Conservation (phyloP, 2,797 vertebrate genomes). For the Lemur catta region DNA sequence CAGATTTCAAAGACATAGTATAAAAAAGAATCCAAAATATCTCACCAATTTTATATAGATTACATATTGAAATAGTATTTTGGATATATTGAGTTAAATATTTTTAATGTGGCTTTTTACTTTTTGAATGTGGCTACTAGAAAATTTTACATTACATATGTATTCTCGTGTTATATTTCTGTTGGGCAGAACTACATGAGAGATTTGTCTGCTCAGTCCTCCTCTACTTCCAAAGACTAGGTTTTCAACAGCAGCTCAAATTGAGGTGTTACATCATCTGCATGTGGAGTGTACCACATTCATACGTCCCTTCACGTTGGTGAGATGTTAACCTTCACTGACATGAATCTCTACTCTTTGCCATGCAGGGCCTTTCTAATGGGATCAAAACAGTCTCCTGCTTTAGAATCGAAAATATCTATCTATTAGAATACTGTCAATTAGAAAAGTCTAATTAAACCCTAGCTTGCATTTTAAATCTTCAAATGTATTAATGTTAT, state of each 20-base stretch:
- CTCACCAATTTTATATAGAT: constrained; percentile 1
- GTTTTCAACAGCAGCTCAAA: not conserved
- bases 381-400: not conserved
- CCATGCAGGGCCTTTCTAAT: not conserved
- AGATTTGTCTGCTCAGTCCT: not conserved
- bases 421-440: not conserved
- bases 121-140: constrained; percentile 19
- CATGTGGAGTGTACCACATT: not conserved
- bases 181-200: not conserved
- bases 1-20: constrained; percentile 36
- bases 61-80: constrained; percentile 27
- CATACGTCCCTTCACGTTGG: not conserved
- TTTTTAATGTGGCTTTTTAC: constrained; percentile 33
- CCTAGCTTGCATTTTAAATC: constrained; percentile 30
- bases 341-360: not conserved
- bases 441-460: constrained; percentile 27
- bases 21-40: constrained; percentile 10
- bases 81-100: constrained; percentile 12
- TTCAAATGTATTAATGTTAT: not conserved
- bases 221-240: not conserved
- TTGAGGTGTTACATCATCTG: not conserved
- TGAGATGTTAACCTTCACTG: not conserved
- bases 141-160: not conserved
- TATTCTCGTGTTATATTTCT: constrained; percentile 1
- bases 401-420: constrained; percentile 32